phyloP scores from a whole-genome alignment of 1,140 invertebrate genomes.

The Tribolium madens region DNA sequence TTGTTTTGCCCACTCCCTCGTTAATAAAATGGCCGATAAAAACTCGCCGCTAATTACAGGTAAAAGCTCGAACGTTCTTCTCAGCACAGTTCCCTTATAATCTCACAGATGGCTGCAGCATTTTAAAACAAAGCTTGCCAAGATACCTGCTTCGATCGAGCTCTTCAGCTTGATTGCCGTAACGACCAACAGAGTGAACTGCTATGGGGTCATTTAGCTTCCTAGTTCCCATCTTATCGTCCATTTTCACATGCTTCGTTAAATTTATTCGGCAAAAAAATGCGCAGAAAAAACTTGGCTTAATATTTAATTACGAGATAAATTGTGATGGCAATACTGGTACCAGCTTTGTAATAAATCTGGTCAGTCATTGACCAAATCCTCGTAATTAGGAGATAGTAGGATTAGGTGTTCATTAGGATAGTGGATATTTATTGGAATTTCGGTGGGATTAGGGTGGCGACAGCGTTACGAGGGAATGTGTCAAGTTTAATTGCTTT shows the following conservation, averaged over 20 bases:
- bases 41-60: slow-evolving; percentile 23
- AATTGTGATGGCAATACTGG: slow-evolving; percentile 48
- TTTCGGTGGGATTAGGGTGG: slow-evolving; percentile 54
- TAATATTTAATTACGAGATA: slow-evolving; percentile 24
- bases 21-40: slow-evolving; percentile 17
- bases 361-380: slow-evolving; percentile 50
- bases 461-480: slow-evolving; percentile 46
- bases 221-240: slow-evolving; percentile 16
- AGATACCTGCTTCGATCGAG: slow-evolving; percentile 58
- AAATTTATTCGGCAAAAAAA: slow-evolving; percentile 36
- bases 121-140: slow-evolving; percentile 57
- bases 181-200: slow-evolving; percentile 57
- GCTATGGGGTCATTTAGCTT: slow-evolving; percentile 40
- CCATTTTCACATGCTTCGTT: slow-evolving; percentile 38
- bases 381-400: slow-evolving; percentile 57
- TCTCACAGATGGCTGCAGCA: slow-evolving; percentile 59
- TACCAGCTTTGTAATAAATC: slow-evolving; percentile 53
- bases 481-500: slow-evolving; percentile 16
- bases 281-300: neutral
- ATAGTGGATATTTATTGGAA: slow-evolving; percentile 57
- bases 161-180: slow-evolving; percentile 52
- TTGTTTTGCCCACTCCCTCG: neutral
- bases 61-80: neutral
- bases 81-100: slow-evolving; percentile 46
- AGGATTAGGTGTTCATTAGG: slow-evolving; percentile 59